Evolutionary conservation across 2,888 invertebrate genomes (phyloP).

Genomic region (Amiota minor): DNA sequence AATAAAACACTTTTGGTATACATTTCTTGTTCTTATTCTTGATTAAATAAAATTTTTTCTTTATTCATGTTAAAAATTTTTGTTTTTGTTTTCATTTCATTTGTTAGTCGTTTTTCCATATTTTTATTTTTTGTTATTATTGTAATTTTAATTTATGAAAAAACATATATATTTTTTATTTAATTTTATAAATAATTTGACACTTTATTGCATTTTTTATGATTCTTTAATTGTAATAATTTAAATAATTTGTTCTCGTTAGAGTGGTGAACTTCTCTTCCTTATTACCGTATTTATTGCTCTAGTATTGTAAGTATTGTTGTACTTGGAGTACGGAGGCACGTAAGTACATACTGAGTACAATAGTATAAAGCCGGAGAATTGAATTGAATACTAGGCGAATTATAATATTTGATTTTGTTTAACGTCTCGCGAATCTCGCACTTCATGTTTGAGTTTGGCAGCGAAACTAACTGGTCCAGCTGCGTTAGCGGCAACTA

Average conservation of each 20-base stretch:
- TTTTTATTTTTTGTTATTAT: background rate
- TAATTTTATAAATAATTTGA: too few relatives aligned
- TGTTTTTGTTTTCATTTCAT: background rate
- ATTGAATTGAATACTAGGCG: too few relatives aligned
- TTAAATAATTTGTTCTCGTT: background rate
- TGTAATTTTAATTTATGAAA: too few relatives aligned
- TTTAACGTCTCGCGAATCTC: conserved; percentile 35
- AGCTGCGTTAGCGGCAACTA: conserved; percentile 12
- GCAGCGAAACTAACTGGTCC: conserved; percentile 42
- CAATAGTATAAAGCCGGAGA: too few relatives aligned
- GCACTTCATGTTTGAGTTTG: conserved; percentile 44
- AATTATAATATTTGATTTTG: background rate
- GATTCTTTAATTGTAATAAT: too few relatives aligned
- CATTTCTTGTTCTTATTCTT: background rate
- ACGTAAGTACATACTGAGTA: too few relatives aligned
- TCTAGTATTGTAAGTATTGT: background rate
- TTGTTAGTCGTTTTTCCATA: background rate
- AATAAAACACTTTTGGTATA: background rate
- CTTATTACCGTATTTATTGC: background rate
- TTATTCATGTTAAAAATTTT: background rate
- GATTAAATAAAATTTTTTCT: background rate
- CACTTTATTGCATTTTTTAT: too few relatives aligned
- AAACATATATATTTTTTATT: too few relatives aligned
- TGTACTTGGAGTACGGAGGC: too few relatives aligned
- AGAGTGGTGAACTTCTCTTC: background rate